A percentile compares a stretch with the other conserved stretches of the same genome.
These are phyloP conservation scores for Perognathus longimembris DNA, from an alignment of 2,113 vertebrate genomes.

Conservation along the genomic window DNA sequence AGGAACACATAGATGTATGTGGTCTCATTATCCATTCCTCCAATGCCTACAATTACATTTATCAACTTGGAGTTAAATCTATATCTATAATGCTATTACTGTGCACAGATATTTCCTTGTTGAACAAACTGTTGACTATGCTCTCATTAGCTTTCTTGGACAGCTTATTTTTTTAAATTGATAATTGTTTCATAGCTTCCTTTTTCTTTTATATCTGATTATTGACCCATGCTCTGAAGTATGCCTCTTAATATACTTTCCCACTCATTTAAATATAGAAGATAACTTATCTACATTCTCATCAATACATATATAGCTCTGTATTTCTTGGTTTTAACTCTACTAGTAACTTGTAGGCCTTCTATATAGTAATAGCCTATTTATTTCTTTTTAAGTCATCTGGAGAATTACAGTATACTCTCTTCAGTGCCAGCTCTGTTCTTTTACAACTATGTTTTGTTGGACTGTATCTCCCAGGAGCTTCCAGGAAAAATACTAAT, in stretches of 20 bases:
- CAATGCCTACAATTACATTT: neutral
- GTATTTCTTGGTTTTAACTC: neutral
- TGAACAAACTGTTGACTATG: neutral
- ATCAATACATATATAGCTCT: neutral
- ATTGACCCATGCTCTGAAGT: neutral
- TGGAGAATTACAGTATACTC: neutral
- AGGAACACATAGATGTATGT: neutral
- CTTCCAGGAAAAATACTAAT: slow-evolving; percentile 22
- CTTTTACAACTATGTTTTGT: neutral
- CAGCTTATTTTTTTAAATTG: slow-evolving; percentile 5
- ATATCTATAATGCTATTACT: neutral
- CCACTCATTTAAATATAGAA: neutral
- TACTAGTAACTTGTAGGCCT: neutral
- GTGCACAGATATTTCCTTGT: neutral
- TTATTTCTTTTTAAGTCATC: neutral
- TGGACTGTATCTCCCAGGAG: neutral
- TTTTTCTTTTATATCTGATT: slow-evolving; percentile 34
- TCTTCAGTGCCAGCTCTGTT: neutral
- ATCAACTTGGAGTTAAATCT: neutral
- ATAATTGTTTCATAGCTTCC: slow-evolving; percentile 5
- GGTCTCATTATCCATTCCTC: neutral
- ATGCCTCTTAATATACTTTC: neutral
- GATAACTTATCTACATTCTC: neutral
- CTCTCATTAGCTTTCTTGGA: slow-evolving; percentile 26
- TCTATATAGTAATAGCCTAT: neutral